Percentiles rank a stretch among this genome's conserved stretches.
These are phyloP conservation scores for Nibea coibor DNA, from an alignment of 2,113 vertebrate genomes.

Conservation along the genomic window DNA sequence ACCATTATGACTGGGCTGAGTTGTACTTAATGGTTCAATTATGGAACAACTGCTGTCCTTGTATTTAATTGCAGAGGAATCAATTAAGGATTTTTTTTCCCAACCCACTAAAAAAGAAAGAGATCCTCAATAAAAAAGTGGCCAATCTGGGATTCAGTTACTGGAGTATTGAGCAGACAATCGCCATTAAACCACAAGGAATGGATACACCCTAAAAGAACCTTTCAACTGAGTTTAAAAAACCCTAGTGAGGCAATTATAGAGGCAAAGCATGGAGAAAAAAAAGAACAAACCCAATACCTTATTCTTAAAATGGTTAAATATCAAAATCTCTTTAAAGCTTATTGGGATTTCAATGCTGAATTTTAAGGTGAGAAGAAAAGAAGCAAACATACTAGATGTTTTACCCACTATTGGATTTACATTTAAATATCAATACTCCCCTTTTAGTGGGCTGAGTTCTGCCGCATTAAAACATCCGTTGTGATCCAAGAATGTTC, in stretches of 20 bases:
- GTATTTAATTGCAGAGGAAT: constrained; percentile 72
- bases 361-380: constrained; percentile 7
- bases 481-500: neutral
- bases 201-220: constrained; percentile 29
- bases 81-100: constrained; percentile 42
- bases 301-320: constrained; percentile 36
- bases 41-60: constrained; percentile 44
- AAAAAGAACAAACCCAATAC: constrained; percentile 29
- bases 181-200: constrained; percentile 55
- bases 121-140: constrained; percentile 47
- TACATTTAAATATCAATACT: constrained; percentile 18
- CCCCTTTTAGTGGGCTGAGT: neutral
- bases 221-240: constrained; percentile 27
- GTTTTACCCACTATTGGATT: constrained; percentile 21
- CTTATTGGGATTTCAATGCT: neutral
- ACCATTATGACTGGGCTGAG: constrained; percentile 38
- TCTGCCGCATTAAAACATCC: neutral
- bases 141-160: constrained; percentile 58
- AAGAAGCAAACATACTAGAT: neutral
- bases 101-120: constrained; percentile 21
- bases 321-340: constrained; percentile 20
- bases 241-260: constrained; percentile 44
- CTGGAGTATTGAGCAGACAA: constrained; percentile 52
- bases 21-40: constrained; percentile 75
- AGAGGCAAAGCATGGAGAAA: constrained; percentile 12